Percentiles rank a stretch among this genome's conserved stretches.
These are phyloP conservation scores for Cettia cetti DNA, from an alignment of 2,113 vertebrate genomes.

Conservation along the genomic window DNA sequence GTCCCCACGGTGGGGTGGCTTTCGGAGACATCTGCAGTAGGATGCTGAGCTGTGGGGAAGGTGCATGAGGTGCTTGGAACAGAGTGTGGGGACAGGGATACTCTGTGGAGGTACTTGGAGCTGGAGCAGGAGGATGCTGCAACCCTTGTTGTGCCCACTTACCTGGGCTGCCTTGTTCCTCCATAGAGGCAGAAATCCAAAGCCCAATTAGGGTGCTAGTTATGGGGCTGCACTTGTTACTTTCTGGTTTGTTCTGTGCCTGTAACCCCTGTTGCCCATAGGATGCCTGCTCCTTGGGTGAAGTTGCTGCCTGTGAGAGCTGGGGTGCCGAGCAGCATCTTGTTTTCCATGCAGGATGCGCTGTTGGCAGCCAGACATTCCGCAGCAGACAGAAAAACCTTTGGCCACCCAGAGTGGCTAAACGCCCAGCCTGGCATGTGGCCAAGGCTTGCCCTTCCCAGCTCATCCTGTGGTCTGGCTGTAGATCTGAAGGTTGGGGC, in stretches of 20 bases:
- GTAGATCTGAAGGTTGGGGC: neutral
- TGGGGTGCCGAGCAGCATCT: neutral
- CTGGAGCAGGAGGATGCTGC: neutral
- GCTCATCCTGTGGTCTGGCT: neutral
- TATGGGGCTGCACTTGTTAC: rapidly evolving
- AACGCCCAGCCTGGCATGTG: rapidly evolving
- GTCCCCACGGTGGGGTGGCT: rapidly evolving
- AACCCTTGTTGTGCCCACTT: neutral
- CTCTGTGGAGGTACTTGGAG: neutral
- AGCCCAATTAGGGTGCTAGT: neutral
- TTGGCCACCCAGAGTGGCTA: neutral
- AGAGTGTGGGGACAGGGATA: neutral
- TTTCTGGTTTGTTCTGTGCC: neutral
- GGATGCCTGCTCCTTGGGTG: neutral
- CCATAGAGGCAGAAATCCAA: neutral
- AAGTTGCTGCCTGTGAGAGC: neutral
- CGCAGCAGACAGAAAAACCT: neutral
- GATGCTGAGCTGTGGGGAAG: neutral
- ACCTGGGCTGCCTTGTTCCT: neutral
- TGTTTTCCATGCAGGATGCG: neutral
- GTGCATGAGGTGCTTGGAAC: neutral
- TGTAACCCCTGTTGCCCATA: rapidly evolving
- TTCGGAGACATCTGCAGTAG: neutral
- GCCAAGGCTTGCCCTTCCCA: neutral
- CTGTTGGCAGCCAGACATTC: rapidly evolving